Evolutionary conservation across 2,888 invertebrate genomes (phyloP).

Genomic region (Dorcus parallelipipedus): DNA sequence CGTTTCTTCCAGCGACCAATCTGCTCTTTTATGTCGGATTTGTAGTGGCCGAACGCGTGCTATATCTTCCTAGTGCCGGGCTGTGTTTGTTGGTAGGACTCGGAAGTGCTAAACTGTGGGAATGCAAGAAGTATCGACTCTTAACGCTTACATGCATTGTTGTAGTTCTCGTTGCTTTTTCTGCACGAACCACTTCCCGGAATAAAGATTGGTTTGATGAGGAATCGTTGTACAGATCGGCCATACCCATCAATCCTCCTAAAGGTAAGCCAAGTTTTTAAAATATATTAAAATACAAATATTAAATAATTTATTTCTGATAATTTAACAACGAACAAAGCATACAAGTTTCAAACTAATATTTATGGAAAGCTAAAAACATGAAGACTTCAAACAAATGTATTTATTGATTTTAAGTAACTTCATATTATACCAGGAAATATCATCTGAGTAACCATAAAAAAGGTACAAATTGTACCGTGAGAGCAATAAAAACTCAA

Average conservation of each 20-base stretch:
- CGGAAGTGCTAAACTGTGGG: slow-evolving; percentile 61
- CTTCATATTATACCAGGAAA: no score
- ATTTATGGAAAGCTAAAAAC: no score
- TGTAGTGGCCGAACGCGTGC: slow-evolving; percentile 92
- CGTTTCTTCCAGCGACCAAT: slow-evolving; percentile 95
- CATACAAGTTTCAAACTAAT: no score
- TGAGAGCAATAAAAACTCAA: no score
- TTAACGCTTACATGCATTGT: slow-evolving; percentile 52
- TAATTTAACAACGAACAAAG: no score
- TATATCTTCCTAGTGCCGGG: slow-evolving; percentile 95
- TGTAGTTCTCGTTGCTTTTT: slow-evolving; percentile 64
- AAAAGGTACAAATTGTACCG: no score
- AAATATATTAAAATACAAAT: no score
- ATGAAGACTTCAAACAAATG: no score
- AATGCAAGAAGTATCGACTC: slow-evolving; percentile 41
- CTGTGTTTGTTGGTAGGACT: slow-evolving; percentile 85
- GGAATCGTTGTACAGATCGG: slow-evolving; percentile 88
- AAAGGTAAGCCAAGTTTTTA: slow-evolving; percentile 69
- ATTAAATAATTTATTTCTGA: no score
- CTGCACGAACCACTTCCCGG: slow-evolving; percentile 73
- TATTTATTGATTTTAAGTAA: no score
- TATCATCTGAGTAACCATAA: no score
- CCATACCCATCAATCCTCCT: slow-evolving; percentile 91
- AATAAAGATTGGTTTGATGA: slow-evolving; percentile 92
- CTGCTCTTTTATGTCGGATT: slow-evolving; percentile 97